A percentile compares a stretch with the other conserved stretches of the same genome.
These are phyloP conservation scores for Cyclura pinguis DNA, from an alignment of 2,797 vertebrate species.

Conservation along the genomic window DNA sequence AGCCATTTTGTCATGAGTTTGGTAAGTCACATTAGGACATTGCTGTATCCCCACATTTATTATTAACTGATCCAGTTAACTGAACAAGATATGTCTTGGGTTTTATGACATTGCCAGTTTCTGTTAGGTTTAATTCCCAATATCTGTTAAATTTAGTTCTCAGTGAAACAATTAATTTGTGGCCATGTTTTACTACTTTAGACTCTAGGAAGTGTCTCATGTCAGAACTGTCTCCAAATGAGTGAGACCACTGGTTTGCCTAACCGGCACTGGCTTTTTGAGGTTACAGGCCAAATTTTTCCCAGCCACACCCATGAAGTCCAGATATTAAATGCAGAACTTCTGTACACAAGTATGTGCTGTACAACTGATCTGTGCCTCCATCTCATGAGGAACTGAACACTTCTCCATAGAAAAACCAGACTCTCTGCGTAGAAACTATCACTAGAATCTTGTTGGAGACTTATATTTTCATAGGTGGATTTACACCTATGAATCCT, in stretches of 20 bases:
- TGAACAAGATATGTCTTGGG: background rate
- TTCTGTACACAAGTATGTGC: no score
- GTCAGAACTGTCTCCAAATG: background rate
- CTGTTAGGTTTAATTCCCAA: background rate
- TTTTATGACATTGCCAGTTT: background rate
- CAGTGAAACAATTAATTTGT: background rate
- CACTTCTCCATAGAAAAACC: background rate
- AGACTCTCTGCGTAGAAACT: background rate
- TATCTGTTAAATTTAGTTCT: background rate
- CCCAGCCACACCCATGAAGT: no score
- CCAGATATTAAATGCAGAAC: no score
- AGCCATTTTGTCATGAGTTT: background rate
- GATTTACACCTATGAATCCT: no score
- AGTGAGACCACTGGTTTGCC: no score
- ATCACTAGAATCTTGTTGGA: background rate
- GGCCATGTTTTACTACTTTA: background rate
- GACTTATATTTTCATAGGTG: no score
- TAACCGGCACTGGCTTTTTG: no score
- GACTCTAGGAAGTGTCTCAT: background rate
- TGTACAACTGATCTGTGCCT: no score
- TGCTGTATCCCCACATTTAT: background rate
- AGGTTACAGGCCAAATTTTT: no score
- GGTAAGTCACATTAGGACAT: background rate
- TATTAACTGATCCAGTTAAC: background rate
- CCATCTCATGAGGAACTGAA: no score